phyloP scores from a whole-genome alignment of 2,888 invertebrate species.

The Leucania comma region DNA sequence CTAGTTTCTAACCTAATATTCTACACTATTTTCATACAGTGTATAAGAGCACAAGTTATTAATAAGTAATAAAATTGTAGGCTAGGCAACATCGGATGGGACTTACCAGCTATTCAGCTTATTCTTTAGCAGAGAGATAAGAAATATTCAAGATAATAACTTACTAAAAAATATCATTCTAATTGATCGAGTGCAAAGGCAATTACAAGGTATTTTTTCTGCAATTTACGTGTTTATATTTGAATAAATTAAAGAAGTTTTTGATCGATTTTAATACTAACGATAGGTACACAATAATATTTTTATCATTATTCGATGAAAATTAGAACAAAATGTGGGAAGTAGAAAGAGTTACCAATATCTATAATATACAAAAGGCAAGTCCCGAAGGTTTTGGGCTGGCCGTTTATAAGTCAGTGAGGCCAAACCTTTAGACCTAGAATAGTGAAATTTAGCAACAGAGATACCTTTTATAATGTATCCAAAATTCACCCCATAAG shows the following conservation, averaged over 20 bases:
- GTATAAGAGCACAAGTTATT: slow-evolving; percentile 43
- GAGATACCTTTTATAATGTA: too few relatives aligned
- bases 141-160: slow-evolving; percentile 5
- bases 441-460: too few relatives aligned
- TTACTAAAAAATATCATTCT: slow-evolving; percentile 23
- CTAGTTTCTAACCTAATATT: slow-evolving; percentile 41
- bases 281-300: neutral
- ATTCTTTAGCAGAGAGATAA: slow-evolving; percentile 1
- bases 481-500: too few relatives aligned
- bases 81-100: slow-evolving; percentile 22
- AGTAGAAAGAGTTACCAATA: neutral
- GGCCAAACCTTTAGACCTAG: too few relatives aligned
- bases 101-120: slow-evolving; percentile 26
- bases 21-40: slow-evolving; percentile 25
- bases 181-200: slow-evolving; percentile 20
- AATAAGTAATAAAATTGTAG: slow-evolving; percentile 12
- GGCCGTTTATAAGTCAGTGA: too few relatives aligned
- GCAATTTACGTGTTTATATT: neutral
- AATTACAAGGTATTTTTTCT: neutral
- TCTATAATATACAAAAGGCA: too few relatives aligned
- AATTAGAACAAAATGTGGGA: neutral
- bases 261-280: slow-evolving; percentile 10
- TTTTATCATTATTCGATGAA: neutral
- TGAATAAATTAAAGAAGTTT: neutral
- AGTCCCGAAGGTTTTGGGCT: too few relatives aligned